Conservation (phyloP, 1,140 invertebrate genomes). For the Drosophila lowei region DNA sequence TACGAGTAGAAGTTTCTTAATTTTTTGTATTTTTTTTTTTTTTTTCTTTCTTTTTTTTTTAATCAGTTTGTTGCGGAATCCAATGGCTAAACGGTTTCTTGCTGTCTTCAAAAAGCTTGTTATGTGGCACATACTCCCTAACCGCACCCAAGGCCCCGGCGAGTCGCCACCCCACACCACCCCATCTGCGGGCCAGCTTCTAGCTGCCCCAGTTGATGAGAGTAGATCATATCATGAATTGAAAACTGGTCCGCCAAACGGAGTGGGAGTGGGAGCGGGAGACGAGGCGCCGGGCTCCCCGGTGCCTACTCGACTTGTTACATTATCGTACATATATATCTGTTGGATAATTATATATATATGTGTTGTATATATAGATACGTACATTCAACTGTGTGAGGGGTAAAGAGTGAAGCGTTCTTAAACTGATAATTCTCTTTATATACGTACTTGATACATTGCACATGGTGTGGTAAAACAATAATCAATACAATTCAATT, state of each 20-base stretch:
- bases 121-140: conserved; percentile 59
- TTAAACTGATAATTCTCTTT: conserved; percentile 1
- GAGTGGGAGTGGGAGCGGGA: neutral
- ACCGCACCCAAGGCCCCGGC: conserved; percentile 26
- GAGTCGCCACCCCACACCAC: conserved; percentile 1
- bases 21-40: conserved; percentile 13
- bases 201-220: conserved; percentile 50
- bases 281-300: neutral
- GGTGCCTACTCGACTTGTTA: conserved; percentile 1
- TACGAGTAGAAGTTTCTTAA: neutral
- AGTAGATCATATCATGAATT: conserved; percentile 15
- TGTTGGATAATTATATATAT: conserved; percentile 10
- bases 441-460: conserved; percentile 28
- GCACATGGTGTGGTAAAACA: conserved; percentile 78
- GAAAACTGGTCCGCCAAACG: neutral
- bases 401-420: conserved; percentile 23
- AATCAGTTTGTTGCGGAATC: conserved; percentile 5
- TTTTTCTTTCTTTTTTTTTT: conserved; percentile 22
- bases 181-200: conserved; percentile 7
- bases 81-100: neutral
- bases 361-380: conserved; percentile 3
- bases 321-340: no score
- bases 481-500: conserved; percentile 40
- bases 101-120: conserved; percentile 20
- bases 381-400: conserved; percentile 4